Conservation (phyloP, 2,888 invertebrate species). For the Napeogenes inachia region DNA sequence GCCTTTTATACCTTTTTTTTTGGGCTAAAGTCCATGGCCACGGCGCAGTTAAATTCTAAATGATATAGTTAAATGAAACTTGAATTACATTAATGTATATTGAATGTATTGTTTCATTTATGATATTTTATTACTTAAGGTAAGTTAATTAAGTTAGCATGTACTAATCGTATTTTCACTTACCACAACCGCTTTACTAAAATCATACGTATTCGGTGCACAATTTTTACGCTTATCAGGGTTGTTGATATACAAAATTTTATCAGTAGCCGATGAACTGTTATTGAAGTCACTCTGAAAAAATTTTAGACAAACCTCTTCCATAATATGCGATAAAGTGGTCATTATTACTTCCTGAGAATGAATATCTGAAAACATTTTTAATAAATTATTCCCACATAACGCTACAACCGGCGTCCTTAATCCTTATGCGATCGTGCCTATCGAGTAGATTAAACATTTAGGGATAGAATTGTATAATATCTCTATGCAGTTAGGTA, state of each 20-base stretch:
- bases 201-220: constrained; percentile 42
- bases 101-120: neutral
- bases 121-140: neutral
- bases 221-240: constrained; percentile 53
- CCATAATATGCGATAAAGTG: constrained; percentile 43
- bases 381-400: too few relatives aligned
- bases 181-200: constrained; percentile 47
- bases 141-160: neutral
- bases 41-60: too few relatives aligned
- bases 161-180: constrained; percentile 26
- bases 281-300: constrained; percentile 46
- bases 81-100: neutral
- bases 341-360: constrained; percentile 57
- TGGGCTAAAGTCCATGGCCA: too few relatives aligned
- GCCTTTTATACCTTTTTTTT: too few relatives aligned
- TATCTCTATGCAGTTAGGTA: too few relatives aligned
- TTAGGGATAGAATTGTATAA: too few relatives aligned
- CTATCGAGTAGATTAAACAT: too few relatives aligned
- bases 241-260: constrained; percentile 53
- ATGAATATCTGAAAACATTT: constrained; percentile 45
- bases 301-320: constrained; percentile 61
- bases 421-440: too few relatives aligned
- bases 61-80: too few relatives aligned
- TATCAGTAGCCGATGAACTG: constrained; percentile 33
- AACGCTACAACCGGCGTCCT: too few relatives aligned